Conservation (phyloP, 2,113 vertebrate species). For the human region DNA sequence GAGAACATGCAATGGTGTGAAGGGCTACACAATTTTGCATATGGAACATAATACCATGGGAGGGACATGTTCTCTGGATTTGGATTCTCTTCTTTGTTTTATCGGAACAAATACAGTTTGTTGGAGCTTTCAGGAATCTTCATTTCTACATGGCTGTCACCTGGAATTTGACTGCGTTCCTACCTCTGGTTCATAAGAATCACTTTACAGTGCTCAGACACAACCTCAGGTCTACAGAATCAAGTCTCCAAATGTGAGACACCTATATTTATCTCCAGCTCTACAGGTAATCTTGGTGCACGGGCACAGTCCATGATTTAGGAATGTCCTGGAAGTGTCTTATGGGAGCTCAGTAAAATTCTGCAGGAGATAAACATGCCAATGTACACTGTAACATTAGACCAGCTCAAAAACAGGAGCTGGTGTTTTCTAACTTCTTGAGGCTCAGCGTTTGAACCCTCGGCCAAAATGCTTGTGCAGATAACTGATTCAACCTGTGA, state of each 20-base stretch:
- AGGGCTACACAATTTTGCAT: background rate
- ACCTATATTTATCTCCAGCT: background rate
- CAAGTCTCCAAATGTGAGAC: background rate
- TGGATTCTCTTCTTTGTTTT: conserved; percentile 11
- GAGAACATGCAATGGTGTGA: background rate
- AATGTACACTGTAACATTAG: background rate
- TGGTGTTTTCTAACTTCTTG: background rate
- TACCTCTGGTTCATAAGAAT: background rate
- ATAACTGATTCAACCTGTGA: background rate
- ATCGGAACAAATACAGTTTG: background rate
- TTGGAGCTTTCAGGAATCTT: background rate
- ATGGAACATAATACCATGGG: background rate
- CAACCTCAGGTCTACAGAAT: background rate
- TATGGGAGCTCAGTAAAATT: background rate
- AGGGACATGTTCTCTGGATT: background rate
- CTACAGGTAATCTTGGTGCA: background rate
- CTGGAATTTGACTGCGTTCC: background rate
- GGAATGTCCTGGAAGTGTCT: background rate
- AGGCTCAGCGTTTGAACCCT: background rate
- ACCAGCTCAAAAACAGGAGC: background rate
- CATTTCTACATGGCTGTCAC: background rate
- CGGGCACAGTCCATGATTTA: background rate
- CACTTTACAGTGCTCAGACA: background rate
- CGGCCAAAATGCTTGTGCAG: background rate
- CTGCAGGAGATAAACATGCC: background rate